Base-by-base conservation (phyloP, 2,888 invertebrate genomes). In the Thyatira batis region DNA sequence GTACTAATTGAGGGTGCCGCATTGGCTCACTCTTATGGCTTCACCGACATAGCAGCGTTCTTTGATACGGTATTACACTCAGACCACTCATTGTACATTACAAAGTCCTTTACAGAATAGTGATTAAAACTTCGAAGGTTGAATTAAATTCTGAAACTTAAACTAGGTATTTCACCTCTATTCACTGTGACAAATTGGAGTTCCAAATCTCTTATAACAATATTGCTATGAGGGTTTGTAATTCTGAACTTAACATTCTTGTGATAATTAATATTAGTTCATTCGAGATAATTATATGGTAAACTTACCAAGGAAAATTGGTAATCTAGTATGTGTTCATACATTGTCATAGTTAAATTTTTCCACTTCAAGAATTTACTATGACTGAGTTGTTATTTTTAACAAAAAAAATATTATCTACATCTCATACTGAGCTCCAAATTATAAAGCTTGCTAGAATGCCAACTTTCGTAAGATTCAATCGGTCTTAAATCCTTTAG, bases 51-150 rank as follows among this genome's bases (percentile, higher is more conserved):
- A 3, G 80, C 85, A 6, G 76, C 79, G 0, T 91, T 92, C 68
- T 87, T 84, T 67, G 89, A 90, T 53, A 90, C 90, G 62, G 90
- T 89, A 77, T 48, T 27, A 27, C 27, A 21, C 27, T 48, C 17
- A 20, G 27, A 27, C 9, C 25, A 13, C n/a, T 46, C 17, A 17
- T 43, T 25, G 13, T 25, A 25, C 21, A 25, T 25, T 46, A 17
- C 27, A 21, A 27, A 20, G 17, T 17, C 6, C 39, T 39, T 39
- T 17, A 13, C 6, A 39, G 13, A 39, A 39, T 17, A 39, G 39
- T 6, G 39, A 39, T 39, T 39, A 39, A 39, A 39, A 39, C 39
- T 39, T 39, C 39, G 39, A 17, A 39, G 39, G 39, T 39, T 39
- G 17, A 39, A 39, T 39, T 39, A 17, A 39, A 17, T 39, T 17